phyloP scores from a whole-genome alignment of 1,140 invertebrate species.

The Drosophila willistoni region DNA sequence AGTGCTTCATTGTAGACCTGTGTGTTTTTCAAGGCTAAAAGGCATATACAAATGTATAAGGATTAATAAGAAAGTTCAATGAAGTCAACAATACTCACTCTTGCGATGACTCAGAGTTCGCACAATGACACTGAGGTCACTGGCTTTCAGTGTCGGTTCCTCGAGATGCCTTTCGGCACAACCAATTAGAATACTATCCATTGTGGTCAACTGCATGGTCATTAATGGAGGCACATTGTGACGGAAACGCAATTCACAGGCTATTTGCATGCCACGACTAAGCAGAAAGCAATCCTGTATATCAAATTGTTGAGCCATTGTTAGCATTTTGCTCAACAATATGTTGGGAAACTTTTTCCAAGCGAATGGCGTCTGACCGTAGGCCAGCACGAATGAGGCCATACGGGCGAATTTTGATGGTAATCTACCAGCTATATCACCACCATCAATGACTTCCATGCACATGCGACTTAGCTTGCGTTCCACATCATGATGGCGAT shows the following conservation, averaged over 20 bases:
- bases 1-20: slow-evolving; percentile 61
- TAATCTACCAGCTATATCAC: slow-evolving; percentile 68
- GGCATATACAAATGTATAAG: neutral
- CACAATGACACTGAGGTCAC: slow-evolving; percentile 70
- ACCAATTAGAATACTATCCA: slow-evolving; percentile 65
- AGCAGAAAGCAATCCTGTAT: slow-evolving; percentile 81
- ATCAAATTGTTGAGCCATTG: slow-evolving; percentile 75
- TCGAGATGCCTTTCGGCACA: slow-evolving; percentile 65
- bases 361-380: slow-evolving; percentile 75
- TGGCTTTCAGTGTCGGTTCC: slow-evolving; percentile 44
- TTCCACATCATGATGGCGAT: slow-evolving; percentile 83
- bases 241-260: slow-evolving; percentile 70
- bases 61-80: neutral
- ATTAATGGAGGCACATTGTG: slow-evolving; percentile 50
- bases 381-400: slow-evolving; percentile 84
- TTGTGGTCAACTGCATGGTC: slow-evolving; percentile 63
- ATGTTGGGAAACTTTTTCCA: slow-evolving; percentile 73
- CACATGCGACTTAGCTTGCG: slow-evolving; percentile 79
- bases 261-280: slow-evolving; percentile 76
- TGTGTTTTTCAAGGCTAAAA: slow-evolving; percentile 58
- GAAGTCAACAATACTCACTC: slow-evolving; percentile 42
- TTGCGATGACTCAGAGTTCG: slow-evolving; percentile 73
- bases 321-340: slow-evolving; percentile 71
- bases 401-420: slow-evolving; percentile 81
- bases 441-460: slow-evolving; percentile 77